Conservation (phyloP, 2,888 invertebrate species). For the Hirtodrosophila alboralis region DNA sequence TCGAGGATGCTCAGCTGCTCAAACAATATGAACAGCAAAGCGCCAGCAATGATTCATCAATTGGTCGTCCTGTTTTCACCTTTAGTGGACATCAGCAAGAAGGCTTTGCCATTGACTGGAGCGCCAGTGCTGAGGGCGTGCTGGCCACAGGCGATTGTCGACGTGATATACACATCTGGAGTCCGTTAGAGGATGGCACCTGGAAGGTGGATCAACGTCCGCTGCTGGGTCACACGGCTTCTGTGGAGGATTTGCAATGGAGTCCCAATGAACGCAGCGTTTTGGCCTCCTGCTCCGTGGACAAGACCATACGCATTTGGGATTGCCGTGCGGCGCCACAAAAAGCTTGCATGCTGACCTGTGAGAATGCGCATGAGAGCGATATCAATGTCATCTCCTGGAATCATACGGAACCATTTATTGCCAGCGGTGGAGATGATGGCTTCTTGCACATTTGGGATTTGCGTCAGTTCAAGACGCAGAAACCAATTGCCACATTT, state of each 20-base stretch:
- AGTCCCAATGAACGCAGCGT: constrained; percentile 97
- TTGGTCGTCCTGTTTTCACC: constrained; percentile 90
- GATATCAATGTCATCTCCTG: constrained; percentile 99
- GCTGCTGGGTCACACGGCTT: constrained; percentile 93
- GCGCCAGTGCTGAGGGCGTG: constrained; percentile 90
- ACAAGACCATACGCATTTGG: constrained; percentile 97
- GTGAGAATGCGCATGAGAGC: constrained; percentile 92
- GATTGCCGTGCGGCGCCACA: constrained; percentile 94
- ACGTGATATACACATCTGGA: constrained; percentile 97
- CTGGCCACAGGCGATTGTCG: constrained; percentile 96
- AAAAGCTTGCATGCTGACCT: constrained; percentile 96
- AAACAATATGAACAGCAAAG: constrained; percentile 88
- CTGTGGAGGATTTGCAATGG: constrained; percentile 99
- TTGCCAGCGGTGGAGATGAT: constrained; percentile 98
- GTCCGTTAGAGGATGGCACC: constrained; percentile 89
- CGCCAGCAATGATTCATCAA: constrained; percentile 82
- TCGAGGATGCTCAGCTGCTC: constrained; percentile 89
- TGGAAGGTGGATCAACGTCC: constrained; percentile 97
- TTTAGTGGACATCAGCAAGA: constrained; percentile 97
- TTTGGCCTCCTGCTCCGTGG: constrained; percentile 94
- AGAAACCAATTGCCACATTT: constrained; percentile 94
- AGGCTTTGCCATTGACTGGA: constrained; percentile 98
- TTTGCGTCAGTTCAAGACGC: constrained; percentile 91
- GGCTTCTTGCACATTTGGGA: constrained; percentile 98
- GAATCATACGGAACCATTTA: constrained; percentile 96